Conservation (phyloP, 1,140 invertebrate genomes). For the Piezodorus guildinii region DNA sequence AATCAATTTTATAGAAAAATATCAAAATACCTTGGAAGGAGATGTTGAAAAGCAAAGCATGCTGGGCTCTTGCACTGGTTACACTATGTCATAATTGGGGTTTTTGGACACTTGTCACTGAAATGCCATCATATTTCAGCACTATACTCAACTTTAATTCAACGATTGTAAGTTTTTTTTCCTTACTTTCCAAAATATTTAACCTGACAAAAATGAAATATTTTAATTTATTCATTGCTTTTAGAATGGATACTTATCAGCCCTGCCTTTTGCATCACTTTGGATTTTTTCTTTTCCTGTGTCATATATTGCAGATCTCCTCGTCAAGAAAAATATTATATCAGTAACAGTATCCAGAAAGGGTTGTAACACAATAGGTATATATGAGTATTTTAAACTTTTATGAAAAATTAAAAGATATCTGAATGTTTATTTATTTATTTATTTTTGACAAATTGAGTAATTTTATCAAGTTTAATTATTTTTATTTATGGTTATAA, state of each 20-base stretch:
- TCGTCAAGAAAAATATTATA: slow-evolving; percentile 28
- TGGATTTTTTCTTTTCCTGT: slow-evolving; percentile 55
- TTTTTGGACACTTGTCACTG: slow-evolving; percentile 55
- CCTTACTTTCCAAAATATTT: background rate
- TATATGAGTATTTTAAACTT: slow-evolving; percentile 23
- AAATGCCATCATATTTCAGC: slow-evolving; percentile 59
- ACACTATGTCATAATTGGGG: slow-evolving; percentile 55
- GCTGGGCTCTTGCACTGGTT: slow-evolving; percentile 50
- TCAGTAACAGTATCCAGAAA: slow-evolving; percentile 9
- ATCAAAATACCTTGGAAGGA: slow-evolving; percentile 43
- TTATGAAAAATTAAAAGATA: no score
- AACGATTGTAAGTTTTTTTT: slow-evolving; percentile 31
- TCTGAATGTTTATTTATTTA: no score
- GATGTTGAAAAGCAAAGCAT: slow-evolving; percentile 47
- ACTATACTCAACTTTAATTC: slow-evolving; percentile 35
- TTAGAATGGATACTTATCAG: slow-evolving; percentile 52
- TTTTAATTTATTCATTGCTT: slow-evolving; percentile 1
- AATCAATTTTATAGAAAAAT: slow-evolving; percentile 4
- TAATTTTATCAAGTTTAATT: no score
- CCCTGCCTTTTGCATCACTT: slow-evolving; percentile 65
- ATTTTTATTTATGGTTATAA: no score
- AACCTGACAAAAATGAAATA: background rate
- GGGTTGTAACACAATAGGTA: slow-evolving; percentile 37
- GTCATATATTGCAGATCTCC: slow-evolving; percentile 47
- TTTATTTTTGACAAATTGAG: no score